Percentiles rank a stretch among this genome's conserved stretches.
Conservation (phyloP, 1,140 invertebrate species). For the Macrosteles quadrilineatus region DNA sequence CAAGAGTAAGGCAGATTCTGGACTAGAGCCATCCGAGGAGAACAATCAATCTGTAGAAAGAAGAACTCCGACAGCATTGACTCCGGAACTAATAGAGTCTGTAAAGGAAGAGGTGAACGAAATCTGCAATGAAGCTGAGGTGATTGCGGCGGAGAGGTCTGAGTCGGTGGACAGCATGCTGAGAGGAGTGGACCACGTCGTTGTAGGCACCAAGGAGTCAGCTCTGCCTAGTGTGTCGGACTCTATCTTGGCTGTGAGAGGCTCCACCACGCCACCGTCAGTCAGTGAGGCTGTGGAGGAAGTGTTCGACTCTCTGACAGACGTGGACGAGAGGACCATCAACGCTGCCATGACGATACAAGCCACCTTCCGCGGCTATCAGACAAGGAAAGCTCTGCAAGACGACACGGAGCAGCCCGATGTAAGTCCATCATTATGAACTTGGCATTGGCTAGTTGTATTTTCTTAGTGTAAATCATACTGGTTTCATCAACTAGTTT, state of each 20-base stretch:
- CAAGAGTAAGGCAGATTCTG: slow-evolving; percentile 1
- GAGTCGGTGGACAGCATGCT: slow-evolving; percentile 7
- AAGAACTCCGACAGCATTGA: slow-evolving; percentile 12
- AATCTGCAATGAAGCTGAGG: slow-evolving; percentile 42
- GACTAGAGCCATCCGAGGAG: background rate
- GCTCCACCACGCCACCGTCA: background rate
- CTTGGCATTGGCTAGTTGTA: background rate
- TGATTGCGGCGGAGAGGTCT: slow-evolving; percentile 25
- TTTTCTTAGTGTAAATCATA: too few relatives aligned
- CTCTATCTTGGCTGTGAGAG: background rate
- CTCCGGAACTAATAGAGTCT: slow-evolving; percentile 31
- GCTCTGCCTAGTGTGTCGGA: slow-evolving; percentile 9
- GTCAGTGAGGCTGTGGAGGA: slow-evolving; percentile 1
- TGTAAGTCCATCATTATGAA: background rate
- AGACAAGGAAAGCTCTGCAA: slow-evolving; percentile 38
- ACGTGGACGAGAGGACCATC: background rate
- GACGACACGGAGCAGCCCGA: slow-evolving; percentile 33
- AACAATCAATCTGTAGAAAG: slow-evolving; percentile 1
- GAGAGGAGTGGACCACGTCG: background rate
- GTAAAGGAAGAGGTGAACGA: slow-evolving; percentile 36
- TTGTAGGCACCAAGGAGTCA: background rate
- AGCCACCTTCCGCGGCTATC: slow-evolving; percentile 39
- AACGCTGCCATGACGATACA: slow-evolving; percentile 41
- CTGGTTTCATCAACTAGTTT: too few relatives aligned
- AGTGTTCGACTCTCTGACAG: slow-evolving; percentile 1